Conservation (phyloP, 1,140 invertebrate genomes). For the Hylyphantes graminicola region DNA sequence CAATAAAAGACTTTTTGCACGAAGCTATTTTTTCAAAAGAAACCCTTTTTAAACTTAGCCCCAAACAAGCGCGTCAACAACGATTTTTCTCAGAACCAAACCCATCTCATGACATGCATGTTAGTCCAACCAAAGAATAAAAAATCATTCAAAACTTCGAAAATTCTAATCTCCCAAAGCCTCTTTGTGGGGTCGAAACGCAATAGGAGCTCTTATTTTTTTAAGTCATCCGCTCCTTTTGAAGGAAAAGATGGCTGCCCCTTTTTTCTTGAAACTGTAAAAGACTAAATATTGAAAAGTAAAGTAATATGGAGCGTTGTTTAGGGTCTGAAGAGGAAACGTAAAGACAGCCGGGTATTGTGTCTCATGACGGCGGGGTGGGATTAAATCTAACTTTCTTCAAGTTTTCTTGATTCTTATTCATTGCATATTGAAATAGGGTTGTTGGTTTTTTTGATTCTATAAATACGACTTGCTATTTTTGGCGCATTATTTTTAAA, state of each 20-base stretch:
- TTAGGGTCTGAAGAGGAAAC: not conserved
- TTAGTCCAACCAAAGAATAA: not conserved
- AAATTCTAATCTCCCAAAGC: not conserved
- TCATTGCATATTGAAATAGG: conserved; percentile 20
- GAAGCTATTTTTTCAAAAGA: too few relatives aligned
- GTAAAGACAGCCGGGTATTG: not conserved
- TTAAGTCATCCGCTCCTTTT: not conserved
- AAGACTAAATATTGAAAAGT: conserved; percentile 14
- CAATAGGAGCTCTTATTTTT: not conserved
- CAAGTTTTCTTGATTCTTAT: conserved; percentile 2
- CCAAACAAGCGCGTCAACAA: too few relatives aligned
- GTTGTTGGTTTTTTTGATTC: not conserved
- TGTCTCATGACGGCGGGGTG: conserved; percentile 5
- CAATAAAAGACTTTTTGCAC: too few relatives aligned
- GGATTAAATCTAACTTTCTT: conserved; percentile 22
- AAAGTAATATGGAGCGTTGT: not conserved
- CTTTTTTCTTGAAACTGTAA: conserved; percentile 1
- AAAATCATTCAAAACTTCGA: not conserved
- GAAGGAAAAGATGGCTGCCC: not conserved
- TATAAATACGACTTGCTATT: not conserved
- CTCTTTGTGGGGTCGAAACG: not conserved
- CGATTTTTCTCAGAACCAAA: too few relatives aligned
- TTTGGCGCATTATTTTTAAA: not conserved
- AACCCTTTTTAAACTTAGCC: too few relatives aligned
- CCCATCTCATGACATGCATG: too few relatives aligned